Base-by-base conservation (phyloP, 2,113 vertebrate genomes). In the Trachemys scripta region DNA sequence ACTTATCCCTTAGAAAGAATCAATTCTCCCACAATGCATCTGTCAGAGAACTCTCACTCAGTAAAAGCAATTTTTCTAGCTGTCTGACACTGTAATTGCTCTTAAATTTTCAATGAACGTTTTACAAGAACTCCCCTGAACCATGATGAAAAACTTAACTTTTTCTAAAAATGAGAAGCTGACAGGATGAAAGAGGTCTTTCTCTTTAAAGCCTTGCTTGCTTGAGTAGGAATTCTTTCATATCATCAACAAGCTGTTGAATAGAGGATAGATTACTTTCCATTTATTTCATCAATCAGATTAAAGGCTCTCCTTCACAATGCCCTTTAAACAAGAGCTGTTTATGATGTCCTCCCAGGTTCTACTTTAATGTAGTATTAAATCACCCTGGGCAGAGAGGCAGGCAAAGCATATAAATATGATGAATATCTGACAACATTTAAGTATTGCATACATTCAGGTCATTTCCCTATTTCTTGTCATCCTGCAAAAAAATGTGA, bases 11-110 rank as follows among this genome's bases (percentile, higher is more conserved):
- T 98, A 98, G 98, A 98, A 99, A 98, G 99, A 99, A 99, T 99
- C 99, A 99, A 98, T 99, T 99, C 99, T 99, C 98, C 99, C 98
- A 99, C 99, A 99, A 99, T 99, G 99, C 99, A 99, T 99, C 99
- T 99, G 99, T 99, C 99, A 99, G 98, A 99, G 98, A 99, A 98
- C 98, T 99, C 98, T 99, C 98, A 98, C 98, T 98, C 98, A 98
- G 98, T 98, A 98, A 99, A 99, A 99, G 99, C 98, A 98, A 99
- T 99, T 99, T 99, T 99, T 99, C 99, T 98, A 98, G 98, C 99
- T 98, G 99, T 98, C 99, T 99, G 99, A 99, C 99, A 99, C 97
- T 96, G 98, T 99, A 99, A 99, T 99, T 99, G 99, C 98, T 99
- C 99, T 99, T 99, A 99, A 99, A 99, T 98, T 98, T 99, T 98